Conservation (phyloP, 2,888 invertebrate genomes). For the Drosophila mercatorum region DNA sequence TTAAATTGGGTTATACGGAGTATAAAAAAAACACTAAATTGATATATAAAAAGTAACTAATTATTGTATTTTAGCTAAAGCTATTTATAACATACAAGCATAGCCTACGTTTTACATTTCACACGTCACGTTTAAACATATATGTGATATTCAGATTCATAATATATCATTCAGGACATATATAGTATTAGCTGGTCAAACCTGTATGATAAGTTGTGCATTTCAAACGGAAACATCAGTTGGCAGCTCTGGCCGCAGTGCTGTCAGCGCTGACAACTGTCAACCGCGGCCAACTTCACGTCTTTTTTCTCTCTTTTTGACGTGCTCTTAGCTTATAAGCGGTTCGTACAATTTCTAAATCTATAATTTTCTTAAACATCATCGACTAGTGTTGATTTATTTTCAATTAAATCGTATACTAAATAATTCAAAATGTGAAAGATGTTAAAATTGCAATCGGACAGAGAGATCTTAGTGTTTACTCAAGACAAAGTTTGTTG, state of each 20-base stretch:
- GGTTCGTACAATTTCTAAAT: slow-evolving; percentile 78
- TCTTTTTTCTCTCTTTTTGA: slow-evolving; percentile 82
- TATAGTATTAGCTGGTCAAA: background rate
- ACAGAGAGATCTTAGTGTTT: background rate
- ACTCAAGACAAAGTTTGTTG: slow-evolving; percentile 54
- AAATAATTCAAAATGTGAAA: slow-evolving; percentile 26
- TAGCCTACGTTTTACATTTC: slow-evolving; percentile 5
- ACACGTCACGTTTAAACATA: too few relatives aligned
- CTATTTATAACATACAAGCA: background rate
- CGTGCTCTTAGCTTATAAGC: slow-evolving; percentile 81
- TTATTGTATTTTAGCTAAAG: background rate
- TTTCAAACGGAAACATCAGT: slow-evolving; percentile 42
- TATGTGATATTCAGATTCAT: background rate
- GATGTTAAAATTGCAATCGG: slow-evolving; percentile 39
- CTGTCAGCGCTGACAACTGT: slow-evolving; percentile 37
- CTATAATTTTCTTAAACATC: slow-evolving; percentile 75
- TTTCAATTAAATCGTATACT: slow-evolving; percentile 29
- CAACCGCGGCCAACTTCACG: slow-evolving; percentile 75
- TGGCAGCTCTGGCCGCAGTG: slow-evolving; percentile 40
- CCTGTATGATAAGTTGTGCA: slow-evolving; percentile 15
- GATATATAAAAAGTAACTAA: background rate
- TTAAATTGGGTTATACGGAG: too few relatives aligned
- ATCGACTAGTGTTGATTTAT: slow-evolving; percentile 29
- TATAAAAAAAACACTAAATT: background rate
- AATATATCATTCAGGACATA: background rate